Base-by-base conservation (phyloP, 2,113 vertebrate species). In the Odobenus rosmarus region DNA sequence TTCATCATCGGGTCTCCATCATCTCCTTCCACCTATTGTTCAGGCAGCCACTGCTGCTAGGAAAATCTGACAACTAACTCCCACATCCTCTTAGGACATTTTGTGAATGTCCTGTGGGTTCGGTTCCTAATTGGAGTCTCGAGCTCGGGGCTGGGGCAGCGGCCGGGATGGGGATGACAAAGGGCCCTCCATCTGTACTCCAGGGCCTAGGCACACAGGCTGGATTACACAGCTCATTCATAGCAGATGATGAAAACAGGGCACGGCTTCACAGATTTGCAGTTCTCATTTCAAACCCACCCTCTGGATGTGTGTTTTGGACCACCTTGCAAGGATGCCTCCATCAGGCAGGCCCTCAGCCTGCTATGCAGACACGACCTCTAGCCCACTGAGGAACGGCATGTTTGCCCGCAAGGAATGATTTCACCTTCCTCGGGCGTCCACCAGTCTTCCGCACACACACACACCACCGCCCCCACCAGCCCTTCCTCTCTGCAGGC, bases 21-120 rank as follows among this genome's bases (percentile, higher is more conserved):
- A 97, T 62, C 97, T 98, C 98, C 97, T 99, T 98, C 98, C 98
- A 98, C 96, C 97, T 97, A 98, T 98, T 99, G 98, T 98, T 98
- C 97, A 92, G 94, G 79, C 98, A 94, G 93, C 88, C 95, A 36
- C 16, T 4, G 4, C 90, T 82, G 28, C 7, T 71, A 95, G 96
- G 92, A 97, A 97, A 98, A 85, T 89, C 24, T 97, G 95, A 86
- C 84, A 67, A 67, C 81, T 93, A 39, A 94, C 81, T 92, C 76
- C 82, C 88, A 96, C 89, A 93, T 90, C 96, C 96, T 96, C 90
- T 69, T 59, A 59, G 84, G 59, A 67, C 18, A 7, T 59, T 86
- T 61, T 36, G 53, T 71, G 57, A 69, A 28, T 61, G 93, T 89
- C 74, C 88, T 76, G 14, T 83, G 89, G 49, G 21, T 83, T 55